Base-by-base conservation (phyloP, 2,888 invertebrate genomes). In the Tinea trinotella region DNA sequence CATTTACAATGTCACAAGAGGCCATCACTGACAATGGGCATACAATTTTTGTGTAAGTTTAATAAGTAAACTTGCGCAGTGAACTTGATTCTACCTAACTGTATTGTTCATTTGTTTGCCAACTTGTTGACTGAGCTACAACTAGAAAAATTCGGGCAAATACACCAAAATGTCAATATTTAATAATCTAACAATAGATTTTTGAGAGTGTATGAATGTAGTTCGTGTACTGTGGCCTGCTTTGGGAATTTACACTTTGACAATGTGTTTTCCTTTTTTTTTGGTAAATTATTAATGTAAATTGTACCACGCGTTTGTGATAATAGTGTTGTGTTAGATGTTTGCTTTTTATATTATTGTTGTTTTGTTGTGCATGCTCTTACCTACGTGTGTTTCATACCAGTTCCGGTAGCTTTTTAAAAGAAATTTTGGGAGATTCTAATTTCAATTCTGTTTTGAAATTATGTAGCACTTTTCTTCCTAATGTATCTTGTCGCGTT, bases 111-210 rank as follows among this genome's bases (percentile, higher is more conserved):
- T 19, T 17, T 46, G 46, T 46, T 17, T 46, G 46, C 46, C 46
- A n/a, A 19, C 46, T 19, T 19, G 46, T 46, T 46, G 46, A 46
- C 46, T n/a, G 19, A 46, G 19, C 46, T n/a, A n/a, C n/a, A n/a
- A n/a, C n/a, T 19, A 19, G 46, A 46, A 46, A 19, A 46, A 46
- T 19, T 46, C 46, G 46, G 15, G 46, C 46, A 46, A 46, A 46
- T 19, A 46, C 40, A 15, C 7, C 5, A 6, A 40, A 7, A 40
- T 12, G 40, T 40, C 15, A 40, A 40, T 40, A 40, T 40, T 40
- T 2, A 15, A 40, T 13, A 24, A 15, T 40, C 40, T 40, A 40
- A 40, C 40, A 40, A 40, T 40, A 15, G 40, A 40, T 15, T 15
- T 40, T 40, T 22, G 40, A 40, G 40, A 40, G 40, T 40, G 40